A percentile compares a stretch with the other conserved stretches of the same genome.
Conservation (phyloP, 2,113 vertebrate genomes). For the Pseudolaguvia tuberculata region DNA sequence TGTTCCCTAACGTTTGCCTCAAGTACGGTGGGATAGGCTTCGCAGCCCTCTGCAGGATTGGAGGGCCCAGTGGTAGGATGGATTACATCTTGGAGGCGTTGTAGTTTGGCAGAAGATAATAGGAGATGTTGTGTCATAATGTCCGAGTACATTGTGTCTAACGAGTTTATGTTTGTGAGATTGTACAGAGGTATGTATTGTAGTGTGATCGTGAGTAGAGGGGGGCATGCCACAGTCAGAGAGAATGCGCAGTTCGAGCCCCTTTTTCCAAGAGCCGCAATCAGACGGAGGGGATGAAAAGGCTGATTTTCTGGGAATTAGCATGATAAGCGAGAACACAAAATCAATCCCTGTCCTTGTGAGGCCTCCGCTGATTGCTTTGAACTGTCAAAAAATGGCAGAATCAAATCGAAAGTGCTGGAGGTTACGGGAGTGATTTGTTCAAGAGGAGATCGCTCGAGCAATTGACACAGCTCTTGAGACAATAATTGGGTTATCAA, state of each 20-base stretch:
- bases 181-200: background rate
- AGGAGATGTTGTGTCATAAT: background rate
- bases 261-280: constrained; percentile 91
- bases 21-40: too few relatives aligned
- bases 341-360: constrained; percentile 99
- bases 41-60: too few relatives aligned
- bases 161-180: background rate
- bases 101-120: too few relatives aligned
- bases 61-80: too few relatives aligned
- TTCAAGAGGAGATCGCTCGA: constrained; percentile 99
- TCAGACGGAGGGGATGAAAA: constrained; percentile 98
- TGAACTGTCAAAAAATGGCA: constrained; percentile 99
- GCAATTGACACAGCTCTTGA: constrained; percentile 99
- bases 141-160: background rate
- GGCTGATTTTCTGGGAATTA: constrained; percentile 99
- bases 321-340: constrained; percentile 99
- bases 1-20: too few relatives aligned
- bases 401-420: constrained; percentile 99
- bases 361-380: constrained; percentile 99
- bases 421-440: constrained; percentile 99
- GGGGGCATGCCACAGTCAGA: constrained; percentile 77
- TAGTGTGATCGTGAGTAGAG: constrained; percentile 57
- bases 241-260: constrained; percentile 88
- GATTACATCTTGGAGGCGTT: too few relatives aligned
- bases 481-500: constrained; percentile 99